These are phyloP conservation scores for Mastacembelus armatus DNA, from an alignment of 2,797 vertebrate genomes.

Conservation along the genomic window DNA sequence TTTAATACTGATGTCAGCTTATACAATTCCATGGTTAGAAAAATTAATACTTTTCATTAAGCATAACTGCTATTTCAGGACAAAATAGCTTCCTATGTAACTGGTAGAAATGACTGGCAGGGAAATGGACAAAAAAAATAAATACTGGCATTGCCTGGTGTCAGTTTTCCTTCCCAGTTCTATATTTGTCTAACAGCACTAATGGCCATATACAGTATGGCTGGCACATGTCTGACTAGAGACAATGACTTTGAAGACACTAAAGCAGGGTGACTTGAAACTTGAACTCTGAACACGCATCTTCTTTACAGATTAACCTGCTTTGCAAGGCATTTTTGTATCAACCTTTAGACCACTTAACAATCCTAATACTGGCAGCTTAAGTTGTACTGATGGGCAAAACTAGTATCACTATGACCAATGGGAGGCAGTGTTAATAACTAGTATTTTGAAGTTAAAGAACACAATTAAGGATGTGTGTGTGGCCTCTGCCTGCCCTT, in stretches of 20 bases:
- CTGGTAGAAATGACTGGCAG: neutral
- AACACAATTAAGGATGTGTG: too few relatives aligned
- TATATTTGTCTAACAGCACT: conserved; percentile 20
- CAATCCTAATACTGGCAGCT: too few relatives aligned
- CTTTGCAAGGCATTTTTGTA: conserved; percentile 12
- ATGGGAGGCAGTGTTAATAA: too few relatives aligned
- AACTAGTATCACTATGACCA: too few relatives aligned
- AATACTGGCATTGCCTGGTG: conserved; percentile 10
- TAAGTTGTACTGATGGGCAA: too few relatives aligned
- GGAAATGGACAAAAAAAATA: neutral
- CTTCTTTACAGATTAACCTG: conserved; percentile 16
- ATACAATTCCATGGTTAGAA: too few relatives aligned
- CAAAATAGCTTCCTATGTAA: neutral
- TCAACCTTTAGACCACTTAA: too few relatives aligned
- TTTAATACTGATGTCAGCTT: too few relatives aligned
- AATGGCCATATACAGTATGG: conserved; percentile 24
- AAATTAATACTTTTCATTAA: too few relatives aligned
- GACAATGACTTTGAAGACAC: conserved; percentile 27
- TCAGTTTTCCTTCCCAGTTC: conserved; percentile 28
- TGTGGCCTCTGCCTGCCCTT: too few relatives aligned
- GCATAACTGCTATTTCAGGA: neutral
- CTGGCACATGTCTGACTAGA: conserved; percentile 25
- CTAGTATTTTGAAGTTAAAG: too few relatives aligned
- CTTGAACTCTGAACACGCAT: conserved; percentile 12
- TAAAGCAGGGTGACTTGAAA: conserved; percentile 21